A percentile compares a stretch with the other conserved stretches of the same genome.
phyloP scores from a whole-genome alignment of 2,797 vertebrate species.

The Tokudaia tokunoshimensis region DNA sequence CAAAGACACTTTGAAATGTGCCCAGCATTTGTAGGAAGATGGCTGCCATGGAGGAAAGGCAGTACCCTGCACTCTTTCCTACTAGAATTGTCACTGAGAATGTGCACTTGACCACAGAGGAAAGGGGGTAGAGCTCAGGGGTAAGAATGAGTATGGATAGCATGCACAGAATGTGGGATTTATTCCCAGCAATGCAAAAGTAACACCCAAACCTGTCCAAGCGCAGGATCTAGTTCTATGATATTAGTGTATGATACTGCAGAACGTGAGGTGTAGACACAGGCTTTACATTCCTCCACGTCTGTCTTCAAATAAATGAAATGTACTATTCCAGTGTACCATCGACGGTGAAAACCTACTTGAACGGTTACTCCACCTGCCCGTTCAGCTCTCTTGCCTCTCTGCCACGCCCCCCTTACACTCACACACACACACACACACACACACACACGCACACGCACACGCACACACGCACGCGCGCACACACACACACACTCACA shows the following conservation, averaged over 20 bases:
- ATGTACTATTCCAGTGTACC: background rate
- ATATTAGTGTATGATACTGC: background rate
- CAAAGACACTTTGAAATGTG: background rate
- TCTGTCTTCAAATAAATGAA: background rate
- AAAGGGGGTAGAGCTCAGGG: background rate
- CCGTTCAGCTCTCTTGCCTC: background rate
- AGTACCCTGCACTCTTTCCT: background rate
- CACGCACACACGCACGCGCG: background rate
- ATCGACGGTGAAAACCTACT: background rate
- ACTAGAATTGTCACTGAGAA: background rate
- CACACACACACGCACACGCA: no score
- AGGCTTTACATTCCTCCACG: background rate
- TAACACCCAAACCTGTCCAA: background rate
- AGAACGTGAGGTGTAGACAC: background rate
- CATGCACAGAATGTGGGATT: no score
- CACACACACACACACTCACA: no score
- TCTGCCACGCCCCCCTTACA: background rate
- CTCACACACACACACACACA: background rate
- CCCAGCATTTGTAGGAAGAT: background rate
- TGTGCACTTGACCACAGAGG: background rate
- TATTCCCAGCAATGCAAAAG: background rate
- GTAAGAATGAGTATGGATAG: no score
- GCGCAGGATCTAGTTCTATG: background rate
- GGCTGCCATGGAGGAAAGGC: background rate
- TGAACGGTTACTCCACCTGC: background rate